Evolutionary conservation across 2,797 vertebrate species (phyloP).

Genomic region (Sebastes kiyomatsui): DNA sequence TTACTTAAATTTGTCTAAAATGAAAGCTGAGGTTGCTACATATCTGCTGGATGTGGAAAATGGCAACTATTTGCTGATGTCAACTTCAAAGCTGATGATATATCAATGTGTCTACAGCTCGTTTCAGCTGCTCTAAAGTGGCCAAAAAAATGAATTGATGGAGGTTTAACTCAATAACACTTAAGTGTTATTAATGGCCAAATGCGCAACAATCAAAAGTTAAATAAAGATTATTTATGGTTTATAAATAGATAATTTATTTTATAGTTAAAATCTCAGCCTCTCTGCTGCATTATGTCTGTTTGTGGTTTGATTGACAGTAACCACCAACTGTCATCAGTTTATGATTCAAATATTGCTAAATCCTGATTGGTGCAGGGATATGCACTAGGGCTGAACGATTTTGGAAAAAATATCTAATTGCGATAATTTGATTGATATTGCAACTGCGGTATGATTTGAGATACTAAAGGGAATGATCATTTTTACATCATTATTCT

Average conservation of each 20-base stretch:
- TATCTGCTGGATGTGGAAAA: not conserved
- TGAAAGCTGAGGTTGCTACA: not conserved
- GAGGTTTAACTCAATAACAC: not conserved
- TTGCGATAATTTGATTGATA: too few species aligned
- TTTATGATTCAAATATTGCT: not conserved
- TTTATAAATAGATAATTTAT: not conserved
- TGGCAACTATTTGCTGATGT: not conserved
- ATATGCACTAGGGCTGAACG: not conserved
- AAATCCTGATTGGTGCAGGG: not conserved
- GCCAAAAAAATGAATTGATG: not conserved
- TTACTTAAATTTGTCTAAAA: not conserved
- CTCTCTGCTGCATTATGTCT: not conserved
- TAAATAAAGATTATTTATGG: not conserved
- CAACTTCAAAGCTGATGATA: not conserved
- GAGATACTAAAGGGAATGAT: too few species aligned
- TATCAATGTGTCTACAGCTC: not conserved
- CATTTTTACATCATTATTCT: too few species aligned
- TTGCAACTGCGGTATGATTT: too few species aligned
- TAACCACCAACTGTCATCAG: not conserved
- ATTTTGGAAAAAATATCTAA: too few species aligned
- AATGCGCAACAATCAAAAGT: not conserved
- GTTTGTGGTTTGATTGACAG: not conserved
- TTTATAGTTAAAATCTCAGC: not conserved
- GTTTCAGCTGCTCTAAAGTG: not conserved
- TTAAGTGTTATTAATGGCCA: not conserved